Base-by-base conservation (phyloP, 2,113 vertebrate species). In the Bagarius yarrelli region DNA sequence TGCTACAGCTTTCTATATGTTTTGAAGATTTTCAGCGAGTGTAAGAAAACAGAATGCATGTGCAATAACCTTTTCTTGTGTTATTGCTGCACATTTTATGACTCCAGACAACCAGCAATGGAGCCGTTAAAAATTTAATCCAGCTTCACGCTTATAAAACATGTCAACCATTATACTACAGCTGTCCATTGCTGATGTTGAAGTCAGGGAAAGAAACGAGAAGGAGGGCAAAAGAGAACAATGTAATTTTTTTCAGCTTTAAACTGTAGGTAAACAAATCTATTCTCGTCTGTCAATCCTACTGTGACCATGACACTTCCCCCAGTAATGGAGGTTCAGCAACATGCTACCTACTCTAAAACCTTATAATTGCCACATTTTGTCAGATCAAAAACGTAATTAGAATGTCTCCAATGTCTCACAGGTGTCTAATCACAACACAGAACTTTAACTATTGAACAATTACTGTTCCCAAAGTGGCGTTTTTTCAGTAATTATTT, bases 121-220 rank as follows among this genome's bases (percentile, higher is more conserved):
- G 88, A 91, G 89, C 90, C 87, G 86, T 93, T 92, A 92, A 92
- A 93, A 92, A 92, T 92, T 36, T 92, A 92, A 93, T 93, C 92
- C 92, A 89, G 88, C 89, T 83, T 40, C 83, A 87, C 56, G 57
- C 87, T 89, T 89, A 90, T 91, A 90, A 89, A 91, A 91, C 87
- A 91, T 87, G 88, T 90, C 88, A 84, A 77, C 87, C 87, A 87
- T 91, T 90, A 89, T 81, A 86, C 78, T 71, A 78, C 80, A 76
- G 27, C 64, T 83, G 84, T 89, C 86, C 73, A 81, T 47, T 53
- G 83, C 80, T 83, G 84, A 87, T 84, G 86, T 87, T 72, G 79
- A 86, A 84, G 84, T 87, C 85, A 81, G 86, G 80, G 75, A 84
- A 70, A 88, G 87, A 88, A 85, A 84, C 61, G 80, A 36, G 34